Base-by-base conservation (phyloP, 2,888 invertebrate species). In the Agrotis ipsilon region DNA sequence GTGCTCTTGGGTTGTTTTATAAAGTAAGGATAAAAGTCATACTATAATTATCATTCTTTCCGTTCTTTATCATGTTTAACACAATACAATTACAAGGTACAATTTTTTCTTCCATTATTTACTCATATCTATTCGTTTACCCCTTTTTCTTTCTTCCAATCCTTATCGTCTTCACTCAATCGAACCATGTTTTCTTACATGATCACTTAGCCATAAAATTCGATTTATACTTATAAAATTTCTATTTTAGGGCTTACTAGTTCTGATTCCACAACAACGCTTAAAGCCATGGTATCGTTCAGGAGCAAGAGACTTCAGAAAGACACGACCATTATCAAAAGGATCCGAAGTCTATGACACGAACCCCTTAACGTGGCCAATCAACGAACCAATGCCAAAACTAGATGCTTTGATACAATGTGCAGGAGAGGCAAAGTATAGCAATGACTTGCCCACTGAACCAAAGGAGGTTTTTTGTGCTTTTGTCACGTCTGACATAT, bases 391-490 rank as follows among this genome's bases (percentile, higher is more conserved):
- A 0, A 92, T 97, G 79, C 96, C 97, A 0, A 98, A 98, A 90
- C 75, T 97, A 14, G 97, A 97, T 82, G 96, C 97, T 0, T 85
- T 96, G 45, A 90, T 96, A 66, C 97, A 97, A 91, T 96, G 96
- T 82, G 95, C 97, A 61, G 98, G 98, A 0, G 97, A 98, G 90
- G 97, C 97, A 0, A 92, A 96, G 81, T 98, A 97, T 88, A 93
- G 97, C 0, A 97, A 97, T 84, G 98, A 98, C 86, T 88, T 97
- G 46, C 96, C 96, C 5, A 92, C 94, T 2, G 88, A 93, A 21
- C 94, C 96, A 0, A 97, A 97, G 86, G 97, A 98, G 90, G 96
- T 98, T 1, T 97, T 95, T 87, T 98, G 97, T 60, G 97, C 97
- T 0, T 97, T 98, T 83, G 97, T 98, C 0, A 90, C 97, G 0